Evolutionary conservation across 2,113 vertebrate species (phyloP).

Genomic region (Entelurus aequoreus): DNA sequence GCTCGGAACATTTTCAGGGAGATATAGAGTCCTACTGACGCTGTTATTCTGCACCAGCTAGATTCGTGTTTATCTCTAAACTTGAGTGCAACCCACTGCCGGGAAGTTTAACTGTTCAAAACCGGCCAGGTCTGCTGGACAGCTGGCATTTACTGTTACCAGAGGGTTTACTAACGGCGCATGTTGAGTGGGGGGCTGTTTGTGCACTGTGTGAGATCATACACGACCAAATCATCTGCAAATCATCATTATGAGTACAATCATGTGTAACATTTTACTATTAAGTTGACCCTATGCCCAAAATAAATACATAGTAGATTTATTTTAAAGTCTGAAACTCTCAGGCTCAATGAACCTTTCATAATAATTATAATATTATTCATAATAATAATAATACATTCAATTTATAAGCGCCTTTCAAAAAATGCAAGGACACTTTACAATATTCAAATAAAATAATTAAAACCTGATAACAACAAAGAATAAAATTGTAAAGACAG

Average conservation of each 20-base stretch:
- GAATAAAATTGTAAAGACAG: no score
- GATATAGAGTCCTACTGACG: background rate
- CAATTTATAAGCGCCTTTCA: no score
- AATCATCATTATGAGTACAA: conserved; percentile 32
- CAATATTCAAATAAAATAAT: no score
- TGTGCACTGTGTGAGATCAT: conserved; percentile 40
- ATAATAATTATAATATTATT: no score
- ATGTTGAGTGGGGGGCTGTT: conserved; percentile 38
- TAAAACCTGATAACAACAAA: no score
- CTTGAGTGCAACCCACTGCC: conserved; percentile 20
- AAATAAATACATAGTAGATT: background rate
- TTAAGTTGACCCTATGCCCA: conserved; percentile 13
- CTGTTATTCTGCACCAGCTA: background rate
- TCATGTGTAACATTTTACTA: conserved; percentile 34
- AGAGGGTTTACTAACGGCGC: conserved; percentile 53
- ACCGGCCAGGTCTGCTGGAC: conserved; percentile 46
- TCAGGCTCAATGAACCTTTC: background rate
- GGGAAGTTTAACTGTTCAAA: conserved; percentile 55
- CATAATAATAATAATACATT: no score
- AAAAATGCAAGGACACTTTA: no score
- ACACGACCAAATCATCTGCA: conserved; percentile 48
- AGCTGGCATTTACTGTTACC: conserved; percentile 67
- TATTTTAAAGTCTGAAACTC: background rate
- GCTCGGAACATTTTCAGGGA: background rate
- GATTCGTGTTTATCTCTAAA: background rate